Base-by-base conservation (phyloP, 2,113 vertebrate species). In the Sphyrna mokarran region DNA sequence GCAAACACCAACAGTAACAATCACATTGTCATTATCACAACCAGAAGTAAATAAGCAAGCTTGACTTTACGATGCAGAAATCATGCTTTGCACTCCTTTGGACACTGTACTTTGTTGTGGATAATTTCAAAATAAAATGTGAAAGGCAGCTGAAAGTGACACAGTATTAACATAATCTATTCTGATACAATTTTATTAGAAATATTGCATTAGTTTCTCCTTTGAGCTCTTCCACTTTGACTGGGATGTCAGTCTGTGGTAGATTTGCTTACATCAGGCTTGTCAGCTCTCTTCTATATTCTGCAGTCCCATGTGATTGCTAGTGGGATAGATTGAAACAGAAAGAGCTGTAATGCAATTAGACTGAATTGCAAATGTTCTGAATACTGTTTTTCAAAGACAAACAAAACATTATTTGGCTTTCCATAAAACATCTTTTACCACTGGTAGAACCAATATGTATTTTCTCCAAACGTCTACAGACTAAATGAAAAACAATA, bases 311-410 rank as follows among this genome's bases (percentile, higher is more conserved):
- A 72, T 54, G 94, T 72, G 94, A 95, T 69, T 95, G 26, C 23
- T 33, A 7, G 68, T 43, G 40, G 40, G 26, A 76, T 48, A 54
- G 69, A 95, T 95, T 76, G 94, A 95, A 95, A 72, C 22, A 95
- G 94, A 95, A 72, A 95, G 94, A 37, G 43, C 3, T 23, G 3
- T 95, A 70, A 72, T 95, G 40, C 94, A 95, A 95, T 76, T 54
- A 72, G 94, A 54, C 69, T 72, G 43, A 95, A 95, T 43, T 95
- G 40, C 40, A 72, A 95, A 95, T 33, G 37, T 18, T 95, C 69
- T 33, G 96, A 96, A 96, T 96, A 96, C 96, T 96, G 96, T 90
- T 87, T 89, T 96, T 96, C 94, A 95, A 96, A 96, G 95, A 95
- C n/a, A 61, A 94, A 70, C 29, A 95, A 72, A 94, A 78, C 37